These are phyloP conservation scores for Macrocentrus cingulum DNA, from an alignment of 1,140 invertebrate genomes.

Conservation along the genomic window DNA sequence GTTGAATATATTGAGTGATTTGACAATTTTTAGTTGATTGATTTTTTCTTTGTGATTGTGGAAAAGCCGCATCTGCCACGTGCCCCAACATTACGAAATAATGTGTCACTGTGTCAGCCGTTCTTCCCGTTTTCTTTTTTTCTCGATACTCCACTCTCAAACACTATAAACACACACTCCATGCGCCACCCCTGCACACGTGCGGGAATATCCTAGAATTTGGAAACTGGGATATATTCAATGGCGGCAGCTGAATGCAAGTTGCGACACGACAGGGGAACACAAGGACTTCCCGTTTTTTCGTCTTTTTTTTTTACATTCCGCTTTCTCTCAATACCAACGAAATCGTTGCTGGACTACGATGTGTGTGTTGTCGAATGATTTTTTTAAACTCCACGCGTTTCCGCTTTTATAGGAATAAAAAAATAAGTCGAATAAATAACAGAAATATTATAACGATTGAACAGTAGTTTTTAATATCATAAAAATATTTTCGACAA, in stretches of 20 bases:
- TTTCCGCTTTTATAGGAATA: too few relatives aligned
- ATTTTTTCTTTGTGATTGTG: background rate
- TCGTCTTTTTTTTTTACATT: slow-evolving; percentile 7
- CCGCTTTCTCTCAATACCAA: slow-evolving; percentile 17
- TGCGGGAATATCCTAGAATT: slow-evolving; percentile 47
- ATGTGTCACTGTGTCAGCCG: slow-evolving; percentile 55
- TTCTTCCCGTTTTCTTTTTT: background rate
- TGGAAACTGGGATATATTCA: slow-evolving; percentile 44
- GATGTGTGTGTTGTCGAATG: too few relatives aligned
- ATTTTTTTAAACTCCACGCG: too few relatives aligned
- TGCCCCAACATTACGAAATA: slow-evolving; percentile 52
- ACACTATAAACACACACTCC: background rate
- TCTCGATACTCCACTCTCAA: slow-evolving; percentile 1
- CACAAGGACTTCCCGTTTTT: slow-evolving; percentile 26
- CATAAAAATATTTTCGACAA: too few relatives aligned
- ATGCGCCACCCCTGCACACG: slow-evolving; percentile 28
- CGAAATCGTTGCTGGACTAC: slow-evolving; percentile 29
- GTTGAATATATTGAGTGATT: background rate
- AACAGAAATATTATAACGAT: too few relatives aligned
- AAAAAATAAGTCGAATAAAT: slow-evolving; percentile 9
- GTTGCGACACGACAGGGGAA: slow-evolving; percentile 32
- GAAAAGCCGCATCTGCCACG: slow-evolving; percentile 46
- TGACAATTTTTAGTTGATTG: background rate
- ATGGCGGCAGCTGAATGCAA: slow-evolving; percentile 51
- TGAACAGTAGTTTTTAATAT: too few relatives aligned